These are phyloP conservation scores for Emydura subglobosa DNA, from an alignment of 2,113 vertebrate species.

Conservation along the genomic window DNA sequence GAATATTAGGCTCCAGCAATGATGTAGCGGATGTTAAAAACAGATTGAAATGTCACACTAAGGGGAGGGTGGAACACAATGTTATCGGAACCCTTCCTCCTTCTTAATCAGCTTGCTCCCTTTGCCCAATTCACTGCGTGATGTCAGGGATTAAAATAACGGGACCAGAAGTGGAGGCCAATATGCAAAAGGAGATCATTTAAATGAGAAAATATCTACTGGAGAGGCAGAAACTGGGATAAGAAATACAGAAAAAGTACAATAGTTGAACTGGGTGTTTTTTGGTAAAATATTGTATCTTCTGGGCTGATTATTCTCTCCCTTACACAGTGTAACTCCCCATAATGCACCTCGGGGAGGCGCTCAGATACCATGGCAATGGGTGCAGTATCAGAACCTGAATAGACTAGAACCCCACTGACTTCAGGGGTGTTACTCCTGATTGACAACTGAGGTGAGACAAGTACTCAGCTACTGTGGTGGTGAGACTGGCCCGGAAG, in stretches of 20 bases:
- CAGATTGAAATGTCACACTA: conserved; percentile 50
- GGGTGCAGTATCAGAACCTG: conserved; percentile 27
- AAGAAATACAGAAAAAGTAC: not conserved
- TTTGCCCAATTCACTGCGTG: conserved; percentile 24
- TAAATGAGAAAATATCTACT: not conserved
- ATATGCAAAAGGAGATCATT: not conserved
- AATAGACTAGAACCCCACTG: conserved; percentile 50
- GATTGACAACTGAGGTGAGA: conserved; percentile 52
- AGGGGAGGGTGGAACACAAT: conserved; percentile 49
- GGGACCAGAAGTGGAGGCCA: not conserved
- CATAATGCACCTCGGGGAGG: conserved; percentile 22
- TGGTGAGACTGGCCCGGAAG: conserved; percentile 26
- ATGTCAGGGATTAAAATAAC: not conserved
- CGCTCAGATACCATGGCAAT: conserved; percentile 24
- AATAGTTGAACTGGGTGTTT: too few species aligned
- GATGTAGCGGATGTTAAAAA: conserved; percentile 71
- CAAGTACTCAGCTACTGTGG: conserved; percentile 63
- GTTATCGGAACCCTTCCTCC: conserved; percentile 69
- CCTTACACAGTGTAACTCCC: not conserved
- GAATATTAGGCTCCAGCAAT: conserved; percentile 54
- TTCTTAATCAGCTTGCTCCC: conserved; percentile 31
- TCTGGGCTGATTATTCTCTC: not conserved
- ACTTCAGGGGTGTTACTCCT: conserved; percentile 42
- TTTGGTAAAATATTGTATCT: not conserved
- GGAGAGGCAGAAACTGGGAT: not conserved